Conservation (phyloP, 2,888 invertebrate genomes). For the Monopis laevigella region DNA sequence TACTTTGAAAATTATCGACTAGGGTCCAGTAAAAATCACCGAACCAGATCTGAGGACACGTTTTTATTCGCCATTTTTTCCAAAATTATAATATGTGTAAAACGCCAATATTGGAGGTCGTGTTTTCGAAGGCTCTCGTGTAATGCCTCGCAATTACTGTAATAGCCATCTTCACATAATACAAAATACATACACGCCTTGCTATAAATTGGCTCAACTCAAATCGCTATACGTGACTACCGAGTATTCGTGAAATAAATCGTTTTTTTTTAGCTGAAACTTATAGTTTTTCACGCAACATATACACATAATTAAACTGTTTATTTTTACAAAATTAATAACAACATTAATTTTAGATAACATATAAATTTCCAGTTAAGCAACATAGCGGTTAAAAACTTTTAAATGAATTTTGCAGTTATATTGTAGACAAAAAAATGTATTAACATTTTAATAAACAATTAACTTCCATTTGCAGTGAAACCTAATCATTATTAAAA, state of each 20-base stretch:
- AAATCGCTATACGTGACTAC: conserved; percentile 1
- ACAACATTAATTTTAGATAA: too few relatives aligned
- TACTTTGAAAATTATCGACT: conserved; percentile 39
- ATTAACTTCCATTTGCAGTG: conserved; percentile 6
- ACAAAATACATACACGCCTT: conserved; percentile 15
- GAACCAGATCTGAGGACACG: conserved; percentile 9
- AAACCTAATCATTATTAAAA: conserved; percentile 5
- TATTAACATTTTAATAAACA: conserved; percentile 11
- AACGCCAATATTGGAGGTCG: conserved; percentile 27
- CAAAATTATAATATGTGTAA: conserved; percentile 41
- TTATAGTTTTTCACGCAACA: too few relatives aligned
- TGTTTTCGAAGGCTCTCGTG: conserved; percentile 34
- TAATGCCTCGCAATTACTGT: conserved; percentile 44
- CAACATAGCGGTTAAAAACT: too few relatives aligned
- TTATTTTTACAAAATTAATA: too few relatives aligned
- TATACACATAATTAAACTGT: too few relatives aligned
- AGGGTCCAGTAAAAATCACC: conserved; percentile 20
- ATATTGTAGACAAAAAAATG: not conserved
- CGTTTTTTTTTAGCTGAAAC: too few relatives aligned
- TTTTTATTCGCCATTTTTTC: conserved; percentile 29
- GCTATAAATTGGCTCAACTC: conserved; percentile 4
- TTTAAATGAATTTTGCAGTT: too few relatives aligned
- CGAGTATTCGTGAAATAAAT: too few relatives aligned
- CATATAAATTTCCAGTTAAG: too few relatives aligned
- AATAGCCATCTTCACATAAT: conserved; percentile 39